These are phyloP conservation scores for Neolamprologus kungweensis DNA, from an alignment of 2,113 vertebrate species.

Conservation along the genomic window DNA sequence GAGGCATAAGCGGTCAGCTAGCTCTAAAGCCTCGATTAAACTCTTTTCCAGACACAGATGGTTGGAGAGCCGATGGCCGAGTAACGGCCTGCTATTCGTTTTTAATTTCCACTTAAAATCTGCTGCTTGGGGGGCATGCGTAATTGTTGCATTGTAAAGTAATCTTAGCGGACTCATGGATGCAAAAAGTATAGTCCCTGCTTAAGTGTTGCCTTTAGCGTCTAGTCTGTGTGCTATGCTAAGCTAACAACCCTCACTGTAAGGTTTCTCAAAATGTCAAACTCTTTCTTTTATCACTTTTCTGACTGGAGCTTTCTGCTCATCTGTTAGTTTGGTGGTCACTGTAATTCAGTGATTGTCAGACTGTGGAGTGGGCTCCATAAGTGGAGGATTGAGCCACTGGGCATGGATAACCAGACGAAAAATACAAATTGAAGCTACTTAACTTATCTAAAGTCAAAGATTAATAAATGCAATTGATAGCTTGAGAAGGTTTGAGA, in stretches of 20 bases:
- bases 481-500: not conserved
- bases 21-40: not conserved
- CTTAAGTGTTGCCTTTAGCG: not conserved
- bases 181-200: not conserved
- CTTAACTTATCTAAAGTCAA: not conserved
- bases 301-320: not conserved
- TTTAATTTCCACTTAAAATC: not conserved
- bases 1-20: not conserved
- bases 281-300: not conserved
- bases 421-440: not conserved
- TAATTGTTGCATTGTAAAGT: not conserved
- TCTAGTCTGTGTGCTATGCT: not conserved
- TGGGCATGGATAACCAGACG: not conserved
- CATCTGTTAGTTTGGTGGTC: not conserved
- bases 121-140: not conserved
- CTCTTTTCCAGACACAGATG: not conserved
- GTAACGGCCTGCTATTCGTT: not conserved
- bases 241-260: not conserved
- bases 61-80: not conserved
- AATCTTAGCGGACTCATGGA: not conserved
- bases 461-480: not conserved
- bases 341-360: not conserved
- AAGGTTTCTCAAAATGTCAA: not conserved
- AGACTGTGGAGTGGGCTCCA: not conserved
- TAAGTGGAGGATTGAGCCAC: accelerated